Conservation (phyloP, 2,797 vertebrate genomes). For the Apogon talboti region DNA sequence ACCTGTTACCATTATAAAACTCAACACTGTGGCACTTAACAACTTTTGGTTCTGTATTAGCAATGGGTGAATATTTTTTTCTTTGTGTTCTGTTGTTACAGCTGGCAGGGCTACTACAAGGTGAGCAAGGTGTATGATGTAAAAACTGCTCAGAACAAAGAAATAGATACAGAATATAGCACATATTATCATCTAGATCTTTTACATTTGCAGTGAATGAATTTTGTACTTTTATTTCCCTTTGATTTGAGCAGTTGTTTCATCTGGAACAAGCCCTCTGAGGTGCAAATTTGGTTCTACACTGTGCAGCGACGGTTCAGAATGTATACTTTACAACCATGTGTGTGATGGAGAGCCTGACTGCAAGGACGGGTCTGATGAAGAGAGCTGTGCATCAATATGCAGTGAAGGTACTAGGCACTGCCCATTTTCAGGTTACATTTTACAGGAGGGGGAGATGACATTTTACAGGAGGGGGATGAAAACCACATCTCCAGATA, state of each 20-base stretch:
- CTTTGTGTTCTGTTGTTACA: constrained; percentile 55
- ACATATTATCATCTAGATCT: too few species aligned
- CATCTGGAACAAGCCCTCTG: constrained; percentile 42
- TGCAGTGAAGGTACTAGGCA: constrained; percentile 73
- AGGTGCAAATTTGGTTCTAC: constrained; percentile 72
- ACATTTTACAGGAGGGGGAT: too few species aligned
- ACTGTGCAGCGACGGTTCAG: constrained; percentile 79
- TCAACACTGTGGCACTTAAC: neutral
- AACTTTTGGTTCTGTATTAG: constrained; percentile 13
- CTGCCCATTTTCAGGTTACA: neutral
- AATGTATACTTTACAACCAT: constrained; percentile 80
- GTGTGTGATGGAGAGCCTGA: constrained; percentile 88
- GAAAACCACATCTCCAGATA: too few species aligned
- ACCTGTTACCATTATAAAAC: constrained; percentile 70
- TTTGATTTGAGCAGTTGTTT: constrained; percentile 26
- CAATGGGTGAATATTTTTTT: constrained; percentile 65
- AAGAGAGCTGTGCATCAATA: constrained; percentile 77
- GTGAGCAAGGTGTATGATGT: constrained; percentile 48
- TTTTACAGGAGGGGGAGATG: too few species aligned
- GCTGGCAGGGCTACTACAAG: constrained; percentile 41
- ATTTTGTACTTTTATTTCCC: neutral
- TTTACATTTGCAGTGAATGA: neutral
- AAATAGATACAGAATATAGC: neutral
- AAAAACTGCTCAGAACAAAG: neutral
- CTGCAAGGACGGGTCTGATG: constrained; percentile 88